Percentiles rank a stretch among this genome's conserved stretches.
Evolutionary conservation across 2,113 vertebrate species (phyloP).

Genomic region (Macquaria ambigua): DNA sequence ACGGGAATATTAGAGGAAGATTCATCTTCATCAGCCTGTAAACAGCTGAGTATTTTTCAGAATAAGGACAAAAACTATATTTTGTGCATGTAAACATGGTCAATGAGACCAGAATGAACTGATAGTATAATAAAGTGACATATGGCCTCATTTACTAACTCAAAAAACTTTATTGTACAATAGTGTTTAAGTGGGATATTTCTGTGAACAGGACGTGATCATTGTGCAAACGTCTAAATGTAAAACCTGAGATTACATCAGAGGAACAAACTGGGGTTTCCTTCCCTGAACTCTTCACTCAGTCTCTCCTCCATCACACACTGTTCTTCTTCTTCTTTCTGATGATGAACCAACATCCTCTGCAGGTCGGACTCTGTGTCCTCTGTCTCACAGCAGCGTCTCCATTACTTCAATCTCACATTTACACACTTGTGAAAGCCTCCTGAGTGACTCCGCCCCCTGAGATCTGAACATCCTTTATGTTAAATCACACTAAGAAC

Average conservation of each 20-base stretch:
- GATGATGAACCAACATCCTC: constrained; percentile 34
- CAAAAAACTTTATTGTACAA: too few relatives aligned
- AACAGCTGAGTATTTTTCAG: too few relatives aligned
- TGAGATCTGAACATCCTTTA: neutral
- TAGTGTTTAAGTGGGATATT: too few relatives aligned
- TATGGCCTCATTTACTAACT: neutral
- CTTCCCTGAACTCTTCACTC: neutral
- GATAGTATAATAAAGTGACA: neutral
- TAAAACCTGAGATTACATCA: constrained; percentile 43
- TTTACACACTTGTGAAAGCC: too few relatives aligned
- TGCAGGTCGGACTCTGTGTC: neutral
- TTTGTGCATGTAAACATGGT: too few relatives aligned
- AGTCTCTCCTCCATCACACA: neutral
- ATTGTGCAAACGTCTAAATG: neutral
- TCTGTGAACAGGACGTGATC: neutral
- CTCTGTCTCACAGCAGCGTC: constrained; percentile 1
- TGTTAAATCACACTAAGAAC: too few relatives aligned
- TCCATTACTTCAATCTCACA: constrained; percentile 18
- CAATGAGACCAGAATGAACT: neutral
- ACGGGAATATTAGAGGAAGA: too few relatives aligned
- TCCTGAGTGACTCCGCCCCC: neutral
- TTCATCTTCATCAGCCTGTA: too few relatives aligned
- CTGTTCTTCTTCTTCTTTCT: neutral
- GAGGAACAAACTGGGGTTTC: constrained; percentile 5
- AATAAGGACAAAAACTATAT: too few relatives aligned